Evolutionary conservation across 2,888 invertebrate species (phyloP).

Genomic region (Pomacea canaliculata): DNA sequence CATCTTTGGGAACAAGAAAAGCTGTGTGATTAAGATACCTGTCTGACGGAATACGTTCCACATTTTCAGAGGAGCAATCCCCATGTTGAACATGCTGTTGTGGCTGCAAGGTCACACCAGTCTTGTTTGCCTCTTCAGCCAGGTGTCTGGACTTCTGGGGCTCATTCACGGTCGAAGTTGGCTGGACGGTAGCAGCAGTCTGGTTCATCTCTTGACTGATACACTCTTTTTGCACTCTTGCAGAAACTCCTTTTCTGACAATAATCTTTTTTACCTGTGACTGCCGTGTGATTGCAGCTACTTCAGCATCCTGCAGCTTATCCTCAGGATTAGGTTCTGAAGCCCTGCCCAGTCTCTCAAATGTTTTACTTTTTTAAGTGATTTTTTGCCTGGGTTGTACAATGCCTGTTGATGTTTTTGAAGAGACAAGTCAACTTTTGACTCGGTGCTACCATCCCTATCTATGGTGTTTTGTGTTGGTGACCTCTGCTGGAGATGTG

Average conservation of each 20-base stretch:
- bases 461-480: not conserved
- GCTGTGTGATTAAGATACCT: not conserved
- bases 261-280: slow-evolving; percentile 1
- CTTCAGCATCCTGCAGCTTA: slow-evolving; percentile 13
- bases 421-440: no score
- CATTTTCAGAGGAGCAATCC: not conserved
- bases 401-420: not conserved
- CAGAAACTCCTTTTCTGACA: slow-evolving; percentile 11
- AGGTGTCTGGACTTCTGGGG: not conserved
- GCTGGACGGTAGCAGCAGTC: not conserved
- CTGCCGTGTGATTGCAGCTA: slow-evolving; percentile 12
- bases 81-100: not conserved
- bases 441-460: no score
- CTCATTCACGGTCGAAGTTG: not conserved
- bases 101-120: not conserved
- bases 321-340: not conserved
- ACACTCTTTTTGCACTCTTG: slow-evolving; percentile 9
- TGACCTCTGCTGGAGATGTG: slow-evolving; percentile 6
- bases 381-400: not conserved
- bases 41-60: not conserved
- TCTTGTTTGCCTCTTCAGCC: slow-evolving; percentile 1
- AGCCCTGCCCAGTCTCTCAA: not conserved
- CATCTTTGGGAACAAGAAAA: not conserved
- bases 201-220: not conserved
- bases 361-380: not conserved